phyloP scores from a whole-genome alignment of 2,888 invertebrate species.

The Orthonevra nobilis region DNA sequence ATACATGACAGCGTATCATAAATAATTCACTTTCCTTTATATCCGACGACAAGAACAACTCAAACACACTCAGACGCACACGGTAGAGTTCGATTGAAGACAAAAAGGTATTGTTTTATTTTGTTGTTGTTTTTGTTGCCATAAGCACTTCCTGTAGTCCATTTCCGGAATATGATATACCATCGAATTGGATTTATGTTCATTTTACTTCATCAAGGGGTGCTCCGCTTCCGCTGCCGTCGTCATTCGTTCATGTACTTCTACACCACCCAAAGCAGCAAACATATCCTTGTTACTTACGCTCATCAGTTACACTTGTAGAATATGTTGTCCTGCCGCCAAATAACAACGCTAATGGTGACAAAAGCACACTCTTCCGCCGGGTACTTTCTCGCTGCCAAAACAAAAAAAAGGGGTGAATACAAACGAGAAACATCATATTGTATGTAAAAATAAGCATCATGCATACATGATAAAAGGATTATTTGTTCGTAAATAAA shows the following conservation, averaged over 20 bases:
- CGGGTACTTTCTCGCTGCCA: neutral
- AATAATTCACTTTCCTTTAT: slow-evolving; percentile 48
- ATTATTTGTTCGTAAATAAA: slow-evolving; percentile 69
- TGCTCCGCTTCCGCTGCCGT: too few species aligned
- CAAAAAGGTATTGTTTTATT: slow-evolving; percentile 40
- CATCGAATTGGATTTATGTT: slow-evolving; percentile 44
- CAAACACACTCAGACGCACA: neutral
- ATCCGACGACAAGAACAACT: neutral
- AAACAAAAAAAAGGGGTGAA: slow-evolving; percentile 48
- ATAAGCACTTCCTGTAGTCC: neutral
- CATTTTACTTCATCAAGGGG: slow-evolving; percentile 63
- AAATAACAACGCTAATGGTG: slow-evolving; percentile 56
- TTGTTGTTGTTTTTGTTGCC: neutral
- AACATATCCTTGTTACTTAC: slow-evolving; percentile 50
- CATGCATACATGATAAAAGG: slow-evolving; percentile 66
- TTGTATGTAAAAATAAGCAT: slow-evolving; percentile 60
- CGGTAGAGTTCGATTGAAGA: slow-evolving; percentile 26
- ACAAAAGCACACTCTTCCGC: slow-evolving; percentile 6
- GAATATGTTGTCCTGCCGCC: slow-evolving; percentile 55
- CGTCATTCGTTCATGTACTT: slow-evolving; percentile 26
- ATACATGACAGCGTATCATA: slow-evolving; percentile 41
- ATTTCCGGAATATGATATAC: slow-evolving; percentile 15
- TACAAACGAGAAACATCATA: slow-evolving; percentile 40
- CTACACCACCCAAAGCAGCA: too few species aligned
- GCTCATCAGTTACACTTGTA: slow-evolving; percentile 68